Evolutionary conservation across 2,113 vertebrate genomes (phyloP), one percentile per base, ranked within the genome.

Genomic region (Oxygymnocypris stewartii): DNA sequence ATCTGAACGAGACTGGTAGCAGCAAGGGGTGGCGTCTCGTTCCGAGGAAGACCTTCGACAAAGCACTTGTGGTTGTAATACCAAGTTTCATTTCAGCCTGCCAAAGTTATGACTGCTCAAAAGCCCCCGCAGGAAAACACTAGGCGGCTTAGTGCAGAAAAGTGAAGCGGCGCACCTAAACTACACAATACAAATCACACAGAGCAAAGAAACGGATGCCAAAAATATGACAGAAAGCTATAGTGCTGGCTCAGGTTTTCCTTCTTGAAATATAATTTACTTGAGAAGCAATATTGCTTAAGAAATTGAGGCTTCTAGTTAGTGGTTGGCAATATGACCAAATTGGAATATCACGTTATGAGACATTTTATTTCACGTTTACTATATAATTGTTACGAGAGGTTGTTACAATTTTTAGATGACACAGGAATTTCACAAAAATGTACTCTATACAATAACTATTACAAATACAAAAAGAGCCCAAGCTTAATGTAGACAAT

Each of bases 1-100:
- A 89, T 85, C 57, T 85, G 87, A 87, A 79, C 9, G 57, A 76
- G 80, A 88, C 85, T 88, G 69, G 83, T 89, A 90, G 88, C 86
- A 89, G 80, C 87, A 85, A 87, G 83, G 83, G 79, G 85, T 85
- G 85, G 75, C 40, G 61, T 85, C 85, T 85, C 69, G 31, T 82
- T 88, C 71, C 75, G 69, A 88, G 69, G 73, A 88, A 85, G 76
- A 80, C 80, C 79, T 82, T 81, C 49, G 49, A 74, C 78, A 75
- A 85, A 74, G 69, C 82, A 81, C 35, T 89, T 90, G 86, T 82
- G 84, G 84, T 86, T 83, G 83, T 84, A 84, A 82, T 86, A 84
- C 57, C 63, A 82, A 84, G 28, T 61, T 63, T 82, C 47, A 84
- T 81, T 54, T 9, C 13, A 81, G 42, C 67, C 81, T 57, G 86